Percentiles rank a stretch among this genome's conserved stretches.
Conservation (phyloP, 37 sponge, comb jelly and placozoan genomes). For the Hexactinellida sp. region DNA sequence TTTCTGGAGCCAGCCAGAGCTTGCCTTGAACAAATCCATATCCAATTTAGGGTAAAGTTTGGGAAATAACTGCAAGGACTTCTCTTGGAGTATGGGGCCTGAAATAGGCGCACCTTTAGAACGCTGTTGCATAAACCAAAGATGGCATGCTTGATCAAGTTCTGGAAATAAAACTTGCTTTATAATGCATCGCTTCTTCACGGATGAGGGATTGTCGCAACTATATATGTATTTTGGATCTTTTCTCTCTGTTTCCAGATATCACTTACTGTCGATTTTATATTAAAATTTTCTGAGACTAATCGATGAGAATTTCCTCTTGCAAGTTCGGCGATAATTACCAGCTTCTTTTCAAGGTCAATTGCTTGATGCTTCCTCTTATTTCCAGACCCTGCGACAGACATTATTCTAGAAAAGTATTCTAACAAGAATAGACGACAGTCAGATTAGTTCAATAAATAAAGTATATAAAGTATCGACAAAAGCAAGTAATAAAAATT, state of each 20-base stretch:
- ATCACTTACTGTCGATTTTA: constrained; percentile 25
- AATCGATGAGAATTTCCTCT: constrained; percentile 22
- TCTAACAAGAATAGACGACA: no score
- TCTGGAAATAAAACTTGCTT: constrained; percentile 15
- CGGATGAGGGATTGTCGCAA: constrained; percentile 15
- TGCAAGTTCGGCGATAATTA: background rate
- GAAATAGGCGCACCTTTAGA: constrained; percentile 31
- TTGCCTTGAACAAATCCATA: constrained; percentile 23
- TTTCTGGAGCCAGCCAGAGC: constrained; percentile 26
- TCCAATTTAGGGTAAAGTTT: constrained; percentile 23
- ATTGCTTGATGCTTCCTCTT: constrained; percentile 20
- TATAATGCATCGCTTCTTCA: constrained; percentile 25
- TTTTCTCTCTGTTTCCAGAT: constrained; percentile 29
- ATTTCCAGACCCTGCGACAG: background rate
- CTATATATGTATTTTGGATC: constrained; percentile 5
- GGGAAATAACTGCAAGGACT: constrained; percentile 11
- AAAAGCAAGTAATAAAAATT: background rate
- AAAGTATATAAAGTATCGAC: background rate
- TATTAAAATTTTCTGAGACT: constrained; percentile 16
- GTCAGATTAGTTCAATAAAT: background rate
- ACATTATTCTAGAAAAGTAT: constrained; percentile 19
- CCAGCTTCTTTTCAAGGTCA: constrained; percentile 21
- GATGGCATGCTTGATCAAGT: constrained; percentile 26
- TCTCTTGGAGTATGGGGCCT: constrained; percentile 22
- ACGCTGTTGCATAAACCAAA: constrained; percentile 30